Base-by-base conservation (phyloP, 92 coral and sea anemone genomes). In the Epizoanthus stellaris region DNA sequence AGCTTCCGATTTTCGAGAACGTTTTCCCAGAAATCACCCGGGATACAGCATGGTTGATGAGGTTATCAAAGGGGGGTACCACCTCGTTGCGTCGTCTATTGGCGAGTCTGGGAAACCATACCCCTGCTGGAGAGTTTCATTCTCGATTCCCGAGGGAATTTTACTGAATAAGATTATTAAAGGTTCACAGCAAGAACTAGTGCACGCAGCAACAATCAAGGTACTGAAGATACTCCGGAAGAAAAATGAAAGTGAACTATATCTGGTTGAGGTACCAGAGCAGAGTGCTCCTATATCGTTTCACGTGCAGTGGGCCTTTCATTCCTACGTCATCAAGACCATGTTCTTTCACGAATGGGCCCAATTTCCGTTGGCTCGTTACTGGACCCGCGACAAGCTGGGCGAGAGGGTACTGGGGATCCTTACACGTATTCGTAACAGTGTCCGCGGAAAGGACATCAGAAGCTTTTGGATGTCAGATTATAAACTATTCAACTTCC, bases 81-180 rank as follows among this genome's bases (percentile, higher is more conserved):
- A 90, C 68, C 89, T 90, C 3, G 93, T 90, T 7, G 93, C 93
- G 19, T 90, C 93, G 10, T 80, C 90, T 13, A 90, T 90, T 81
- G 90, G 93, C 16, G 90, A 90, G 43, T 74, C 93, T 3, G 93
- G 93, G 0, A 82, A 81, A 60, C 90, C 66, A 3, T 67, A 70
- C 49, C 88, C 93, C 0, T 90, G 90, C 19, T 90, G 93, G 93
- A 90, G 93, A 12, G 65, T 86, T 14, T 90, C 93, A 8, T 90
- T 90, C 53, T 90, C 90, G 59, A 73, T 76, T 67, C 85, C 93
- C 65, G 93, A 90, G 88, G 90, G 93, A 10, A 76, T 82, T 63
- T 16, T 90, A 8, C 58, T 90, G 36, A 82, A 76, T 11, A 5
- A 73, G 42, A 90, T 90, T 10, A 38, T 52, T n/a, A 64, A 56